phyloP scores from a whole-genome alignment of 2,113 vertebrate species.

The Xenopus borealis region DNA sequence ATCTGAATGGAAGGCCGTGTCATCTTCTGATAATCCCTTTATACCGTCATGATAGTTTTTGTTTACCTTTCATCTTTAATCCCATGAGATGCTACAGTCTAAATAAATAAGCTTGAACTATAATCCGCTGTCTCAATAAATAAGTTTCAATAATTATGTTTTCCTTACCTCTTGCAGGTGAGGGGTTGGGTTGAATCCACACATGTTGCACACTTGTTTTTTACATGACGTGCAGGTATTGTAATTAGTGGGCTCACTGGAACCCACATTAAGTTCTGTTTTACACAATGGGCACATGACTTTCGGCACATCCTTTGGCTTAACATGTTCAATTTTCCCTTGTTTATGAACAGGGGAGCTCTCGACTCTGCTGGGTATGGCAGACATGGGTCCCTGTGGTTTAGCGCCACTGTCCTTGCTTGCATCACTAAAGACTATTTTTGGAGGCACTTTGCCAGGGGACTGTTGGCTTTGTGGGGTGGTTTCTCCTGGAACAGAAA shows the following conservation, averaged over 20 bases:
- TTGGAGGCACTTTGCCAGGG: constrained; percentile 83
- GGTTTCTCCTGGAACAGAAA: constrained; percentile 83
- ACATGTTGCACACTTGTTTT: constrained; percentile 94
- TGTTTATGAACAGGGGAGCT: constrained; percentile 44
- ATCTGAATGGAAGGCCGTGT: too few species aligned
- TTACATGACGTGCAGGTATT: constrained; percentile 91
- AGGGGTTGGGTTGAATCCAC: constrained; percentile 95
- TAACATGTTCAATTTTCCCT: constrained; percentile 58
- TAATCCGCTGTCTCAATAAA: background rate
- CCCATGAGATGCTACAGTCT: background rate
- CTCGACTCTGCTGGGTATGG: constrained; percentile 58
- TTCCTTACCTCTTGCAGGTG: constrained; percentile 91
- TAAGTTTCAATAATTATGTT: background rate
- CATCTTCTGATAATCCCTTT: too few species aligned
- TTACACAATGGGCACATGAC: constrained; percentile 90
- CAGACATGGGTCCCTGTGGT: constrained; percentile 61
- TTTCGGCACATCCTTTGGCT: constrained; percentile 73
- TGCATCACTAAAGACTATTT: constrained; percentile 80
- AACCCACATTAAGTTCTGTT: constrained; percentile 83
- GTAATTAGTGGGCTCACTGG: constrained; percentile 81
- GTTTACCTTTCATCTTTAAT: too few species aligned
- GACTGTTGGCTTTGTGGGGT: constrained; percentile 73
- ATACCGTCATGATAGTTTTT: too few species aligned
- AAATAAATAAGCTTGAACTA: background rate
- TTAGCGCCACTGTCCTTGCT: constrained; percentile 75